Percentiles rank a stretch among this genome's conserved stretches.
phyloP scores from a whole-genome alignment of 2,888 invertebrate genomes.

The Drosophila ustulata region DNA sequence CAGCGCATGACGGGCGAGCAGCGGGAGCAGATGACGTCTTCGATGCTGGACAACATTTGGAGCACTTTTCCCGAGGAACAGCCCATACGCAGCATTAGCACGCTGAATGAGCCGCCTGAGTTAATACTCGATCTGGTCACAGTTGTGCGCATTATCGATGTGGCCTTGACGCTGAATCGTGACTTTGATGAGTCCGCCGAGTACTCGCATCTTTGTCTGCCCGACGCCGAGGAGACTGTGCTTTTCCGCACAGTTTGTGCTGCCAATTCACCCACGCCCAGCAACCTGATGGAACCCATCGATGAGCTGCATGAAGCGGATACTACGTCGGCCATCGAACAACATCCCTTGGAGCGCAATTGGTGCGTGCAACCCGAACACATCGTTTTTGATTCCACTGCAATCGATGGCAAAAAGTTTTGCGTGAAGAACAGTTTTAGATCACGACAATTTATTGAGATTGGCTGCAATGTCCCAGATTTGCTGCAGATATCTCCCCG shows the following conservation, averaged over 20 bases:
- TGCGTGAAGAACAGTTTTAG: conserved; percentile 72
- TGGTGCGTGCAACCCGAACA: conserved; percentile 79
- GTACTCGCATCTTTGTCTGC: conserved; percentile 74
- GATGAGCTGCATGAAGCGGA: conserved; percentile 71
- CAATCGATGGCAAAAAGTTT: conserved; percentile 41
- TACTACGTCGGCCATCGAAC: conserved; percentile 43
- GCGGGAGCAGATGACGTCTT: conserved; percentile 70
- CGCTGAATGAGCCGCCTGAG: conserved; percentile 78
- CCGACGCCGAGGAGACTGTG: conserved; percentile 83
- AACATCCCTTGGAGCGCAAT: conserved; percentile 49
- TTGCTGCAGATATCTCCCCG: conserved; percentile 76
- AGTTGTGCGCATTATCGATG: conserved; percentile 80
- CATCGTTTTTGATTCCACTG: conserved; percentile 62
- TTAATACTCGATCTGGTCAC: conserved; percentile 80
- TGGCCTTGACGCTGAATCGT: conserved; percentile 83
- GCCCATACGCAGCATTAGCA: conserved; percentile 67
- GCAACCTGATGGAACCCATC: conserved; percentile 71
- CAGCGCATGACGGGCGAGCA: conserved; percentile 74
- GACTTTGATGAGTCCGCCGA: conserved; percentile 81
- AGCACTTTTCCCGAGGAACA: conserved; percentile 76
- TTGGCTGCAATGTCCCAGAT: conserved; percentile 73
- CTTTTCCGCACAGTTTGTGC: conserved; percentile 83
- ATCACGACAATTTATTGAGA: conserved; percentile 79
- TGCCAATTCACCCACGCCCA: conserved; percentile 71
- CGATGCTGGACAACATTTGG: conserved; percentile 77